phyloP scores from a whole-genome alignment of 2,888 invertebrate species.

The Clepsis dumicolana region DNA sequence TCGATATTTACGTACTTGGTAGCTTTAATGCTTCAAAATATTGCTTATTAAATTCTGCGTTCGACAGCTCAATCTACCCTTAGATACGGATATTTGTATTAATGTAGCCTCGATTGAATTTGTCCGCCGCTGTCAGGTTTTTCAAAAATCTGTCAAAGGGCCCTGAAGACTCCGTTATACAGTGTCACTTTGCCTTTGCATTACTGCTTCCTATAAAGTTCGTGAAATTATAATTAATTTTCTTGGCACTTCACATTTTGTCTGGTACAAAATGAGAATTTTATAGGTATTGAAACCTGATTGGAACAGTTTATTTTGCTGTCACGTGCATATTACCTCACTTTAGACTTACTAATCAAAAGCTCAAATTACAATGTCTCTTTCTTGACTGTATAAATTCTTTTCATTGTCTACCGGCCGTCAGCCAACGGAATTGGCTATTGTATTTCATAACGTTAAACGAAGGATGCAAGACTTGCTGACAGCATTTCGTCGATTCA shows the following conservation, averaged over 20 bases:
- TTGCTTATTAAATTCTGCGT: background rate
- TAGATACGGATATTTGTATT: background rate
- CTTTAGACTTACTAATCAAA: background rate
- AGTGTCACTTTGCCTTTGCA: too few relatives aligned
- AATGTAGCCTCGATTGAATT: background rate
- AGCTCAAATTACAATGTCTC: background rate
- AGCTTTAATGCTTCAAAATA: background rate
- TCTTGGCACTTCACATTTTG: too few relatives aligned
- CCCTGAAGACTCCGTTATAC: too few relatives aligned
- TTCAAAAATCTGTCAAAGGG: background rate
- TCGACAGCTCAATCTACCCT: background rate
- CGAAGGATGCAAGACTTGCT: background rate
- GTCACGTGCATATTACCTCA: background rate
- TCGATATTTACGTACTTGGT: background rate
- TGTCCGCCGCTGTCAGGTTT: background rate
- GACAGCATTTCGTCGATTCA: conserved; percentile 19
- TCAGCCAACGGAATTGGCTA: background rate
- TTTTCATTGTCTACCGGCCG: background rate
- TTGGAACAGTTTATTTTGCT: background rate
- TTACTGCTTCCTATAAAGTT: too few relatives aligned
- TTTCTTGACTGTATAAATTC: background rate
- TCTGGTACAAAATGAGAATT: background rate
- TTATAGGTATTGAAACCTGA: background rate
- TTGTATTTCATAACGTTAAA: background rate
- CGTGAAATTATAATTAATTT: too few relatives aligned